Conservation (phyloP, 2,113 vertebrate genomes). For the Rhegmatorhina hoffmannsi region DNA sequence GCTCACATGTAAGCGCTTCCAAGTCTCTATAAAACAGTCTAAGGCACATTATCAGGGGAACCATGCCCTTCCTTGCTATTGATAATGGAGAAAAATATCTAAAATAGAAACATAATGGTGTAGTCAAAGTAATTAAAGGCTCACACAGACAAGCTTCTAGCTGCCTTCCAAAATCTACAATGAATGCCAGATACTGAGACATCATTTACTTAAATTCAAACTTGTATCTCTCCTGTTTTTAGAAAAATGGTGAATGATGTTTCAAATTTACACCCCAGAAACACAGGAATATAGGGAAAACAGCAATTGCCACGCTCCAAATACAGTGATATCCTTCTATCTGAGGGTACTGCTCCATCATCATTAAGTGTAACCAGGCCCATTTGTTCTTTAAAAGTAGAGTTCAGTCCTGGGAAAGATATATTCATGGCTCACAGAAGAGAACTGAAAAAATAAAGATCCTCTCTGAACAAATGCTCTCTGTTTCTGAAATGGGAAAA, state of each 20-base stretch:
- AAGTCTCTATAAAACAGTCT: neutral
- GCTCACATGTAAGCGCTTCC: neutral
- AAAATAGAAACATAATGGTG: neutral
- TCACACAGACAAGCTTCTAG: conserved; percentile 28
- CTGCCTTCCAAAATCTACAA: conserved; percentile 34
- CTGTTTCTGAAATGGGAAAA: neutral
- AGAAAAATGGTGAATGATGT: conserved; percentile 55
- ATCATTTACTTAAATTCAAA: conserved; percentile 54
- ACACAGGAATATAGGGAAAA: conserved; percentile 46
- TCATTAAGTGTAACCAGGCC: neutral
- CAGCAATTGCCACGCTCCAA: neutral
- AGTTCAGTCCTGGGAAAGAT: neutral
- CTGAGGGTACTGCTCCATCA: neutral
- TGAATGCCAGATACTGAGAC: conserved; percentile 14
- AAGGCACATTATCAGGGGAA: neutral
- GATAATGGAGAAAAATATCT: neutral
- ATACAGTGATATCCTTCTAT: neutral
- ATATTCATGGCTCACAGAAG: neutral
- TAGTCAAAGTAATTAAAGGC: neutral
- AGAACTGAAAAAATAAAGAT: conserved; percentile 6
- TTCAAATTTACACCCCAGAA: conserved; percentile 30
- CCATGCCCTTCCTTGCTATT: neutral
- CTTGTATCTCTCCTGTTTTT: conserved; percentile 36
- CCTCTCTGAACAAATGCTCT: neutral
- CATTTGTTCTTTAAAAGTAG: neutral